Conservation (phyloP, 53 echinoderm and acorn worm genomes). For the Actinopyga echinites region DNA sequence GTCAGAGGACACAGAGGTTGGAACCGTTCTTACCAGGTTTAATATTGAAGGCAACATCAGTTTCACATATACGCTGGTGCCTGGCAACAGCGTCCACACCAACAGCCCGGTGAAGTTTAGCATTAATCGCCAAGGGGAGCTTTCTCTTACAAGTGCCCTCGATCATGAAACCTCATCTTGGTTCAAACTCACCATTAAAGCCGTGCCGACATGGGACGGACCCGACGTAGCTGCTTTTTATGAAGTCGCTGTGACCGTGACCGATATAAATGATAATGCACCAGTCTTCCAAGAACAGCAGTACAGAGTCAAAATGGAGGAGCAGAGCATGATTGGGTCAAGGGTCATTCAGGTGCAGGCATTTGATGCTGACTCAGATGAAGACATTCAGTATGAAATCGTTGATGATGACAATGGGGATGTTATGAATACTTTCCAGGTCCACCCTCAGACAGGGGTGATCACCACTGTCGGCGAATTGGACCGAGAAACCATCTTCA, state of each 20-base stretch:
- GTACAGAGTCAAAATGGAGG: conserved; percentile 75
- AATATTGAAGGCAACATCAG: conserved; percentile 56
- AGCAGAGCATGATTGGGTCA: conserved; percentile 63
- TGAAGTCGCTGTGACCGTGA: conserved; percentile 68
- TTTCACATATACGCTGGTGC: conserved; percentile 71
- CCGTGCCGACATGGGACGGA: conserved; percentile 47
- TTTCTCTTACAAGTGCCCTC: conserved; percentile 71
- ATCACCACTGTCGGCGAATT: conserved; percentile 60
- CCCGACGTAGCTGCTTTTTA: conserved; percentile 73
- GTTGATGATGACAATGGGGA: conserved; percentile 60
- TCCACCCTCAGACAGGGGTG: conserved; percentile 71
- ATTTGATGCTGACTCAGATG: conserved; percentile 65
- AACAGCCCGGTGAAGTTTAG: conserved; percentile 82
- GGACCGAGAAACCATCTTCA: conserved; percentile 74
- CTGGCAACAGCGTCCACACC: conserved; percentile 79
- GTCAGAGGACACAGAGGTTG: conserved; percentile 69
- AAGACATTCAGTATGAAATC: conserved; percentile 71
- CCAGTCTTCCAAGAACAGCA: conserved; percentile 75
- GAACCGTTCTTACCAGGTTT: conserved; percentile 63
- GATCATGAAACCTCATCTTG: conserved; percentile 82
- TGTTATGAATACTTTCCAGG: conserved; percentile 69
- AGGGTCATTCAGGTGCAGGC: conserved; percentile 74
- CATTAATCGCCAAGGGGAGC: conserved; percentile 73
- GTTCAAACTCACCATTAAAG: conserved; percentile 85
- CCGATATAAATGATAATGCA: conserved; percentile 88